Conservation (phyloP, 2,888 invertebrate genomes). For the Choreutis nemorana region DNA sequence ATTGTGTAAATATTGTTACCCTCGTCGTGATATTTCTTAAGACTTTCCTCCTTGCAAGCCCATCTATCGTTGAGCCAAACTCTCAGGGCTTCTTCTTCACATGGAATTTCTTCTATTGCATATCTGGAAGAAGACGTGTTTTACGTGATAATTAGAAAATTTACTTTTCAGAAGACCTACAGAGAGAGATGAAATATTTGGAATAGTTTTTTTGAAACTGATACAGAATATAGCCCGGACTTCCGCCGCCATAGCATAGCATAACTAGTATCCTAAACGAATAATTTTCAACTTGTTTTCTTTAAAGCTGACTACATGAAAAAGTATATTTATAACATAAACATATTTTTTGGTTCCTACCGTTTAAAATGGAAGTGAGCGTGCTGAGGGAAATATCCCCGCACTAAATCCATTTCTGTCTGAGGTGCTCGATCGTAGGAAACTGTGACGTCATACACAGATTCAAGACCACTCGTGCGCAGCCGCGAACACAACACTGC, state of each 20-base stretch:
- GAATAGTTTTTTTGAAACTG: too few species aligned
- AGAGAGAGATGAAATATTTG: too few species aligned
- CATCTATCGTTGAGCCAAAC: conserved; percentile 72
- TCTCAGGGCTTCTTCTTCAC: conserved; percentile 62
- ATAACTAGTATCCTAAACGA: too few species aligned
- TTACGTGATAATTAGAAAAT: conserved; percentile 1
- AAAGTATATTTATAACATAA: background rate
- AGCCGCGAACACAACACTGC: conserved; percentile 66
- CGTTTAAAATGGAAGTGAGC: conserved; percentile 80
- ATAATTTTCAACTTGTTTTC: too few species aligned
- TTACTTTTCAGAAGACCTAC: background rate
- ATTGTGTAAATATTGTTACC: conserved; percentile 52
- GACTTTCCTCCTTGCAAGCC: conserved; percentile 69
- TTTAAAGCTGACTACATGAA: conserved; percentile 2
- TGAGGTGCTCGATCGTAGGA: conserved; percentile 83
- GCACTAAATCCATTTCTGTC: conserved; percentile 74
- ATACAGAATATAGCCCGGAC: too few species aligned
- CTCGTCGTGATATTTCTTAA: conserved; percentile 66
- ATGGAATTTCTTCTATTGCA: conserved; percentile 65
- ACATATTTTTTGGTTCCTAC: conserved; percentile 38
- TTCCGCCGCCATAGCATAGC: too few species aligned
- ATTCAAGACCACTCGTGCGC: conserved; percentile 69
- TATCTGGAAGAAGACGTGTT: conserved; percentile 52
- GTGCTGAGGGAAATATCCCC: conserved; percentile 75
- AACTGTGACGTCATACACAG: conserved; percentile 88